These are phyloP conservation scores for Crocidura indochinensis DNA, from an alignment of 2,797 vertebrate genomes.

Conservation along the genomic window DNA sequence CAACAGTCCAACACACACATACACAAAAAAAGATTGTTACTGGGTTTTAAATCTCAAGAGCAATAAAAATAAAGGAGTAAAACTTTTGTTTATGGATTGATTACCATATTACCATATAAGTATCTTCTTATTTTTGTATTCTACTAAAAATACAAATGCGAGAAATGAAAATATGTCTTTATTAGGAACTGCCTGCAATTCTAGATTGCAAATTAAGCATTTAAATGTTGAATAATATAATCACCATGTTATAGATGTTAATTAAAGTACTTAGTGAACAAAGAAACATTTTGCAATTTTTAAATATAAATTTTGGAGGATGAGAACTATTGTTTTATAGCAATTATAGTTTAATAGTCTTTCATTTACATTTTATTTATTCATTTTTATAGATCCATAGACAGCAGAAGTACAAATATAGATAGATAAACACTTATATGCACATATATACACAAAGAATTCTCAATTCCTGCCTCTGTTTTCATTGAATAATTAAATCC, in stretches of 20 bases:
- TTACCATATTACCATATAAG: constrained; percentile 69
- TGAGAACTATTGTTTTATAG: constrained; percentile 80
- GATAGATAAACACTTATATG: constrained; percentile 1
- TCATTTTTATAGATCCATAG: constrained; percentile 62
- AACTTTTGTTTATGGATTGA: constrained; percentile 81
- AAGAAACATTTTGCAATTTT: constrained; percentile 81
- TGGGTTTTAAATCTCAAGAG: constrained; percentile 66
- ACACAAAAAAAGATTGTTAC: constrained; percentile 23
- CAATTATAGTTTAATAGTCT: constrained; percentile 82
- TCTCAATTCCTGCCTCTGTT: constrained; percentile 54
- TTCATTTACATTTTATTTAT: constrained; percentile 78
- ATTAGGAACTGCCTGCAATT: constrained; percentile 78
- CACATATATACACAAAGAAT: not conserved
- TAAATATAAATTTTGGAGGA: constrained; percentile 81
- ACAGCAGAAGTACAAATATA: constrained; percentile 59
- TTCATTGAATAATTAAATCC: constrained; percentile 62
- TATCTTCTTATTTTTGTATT: constrained; percentile 77
- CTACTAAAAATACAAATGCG: constrained; percentile 77
- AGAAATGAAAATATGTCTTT: constrained; percentile 85
- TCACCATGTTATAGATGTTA: constrained; percentile 85
- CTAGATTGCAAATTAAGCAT: constrained; percentile 87
- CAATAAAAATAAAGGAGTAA: constrained; percentile 62
- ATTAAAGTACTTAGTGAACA: constrained; percentile 83
- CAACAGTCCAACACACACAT: constrained; percentile 58
- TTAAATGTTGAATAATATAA: constrained; percentile 87